phyloP scores from a whole-genome alignment of 2,113 vertebrate genomes.

The Mohoua ochrocephala region DNA sequence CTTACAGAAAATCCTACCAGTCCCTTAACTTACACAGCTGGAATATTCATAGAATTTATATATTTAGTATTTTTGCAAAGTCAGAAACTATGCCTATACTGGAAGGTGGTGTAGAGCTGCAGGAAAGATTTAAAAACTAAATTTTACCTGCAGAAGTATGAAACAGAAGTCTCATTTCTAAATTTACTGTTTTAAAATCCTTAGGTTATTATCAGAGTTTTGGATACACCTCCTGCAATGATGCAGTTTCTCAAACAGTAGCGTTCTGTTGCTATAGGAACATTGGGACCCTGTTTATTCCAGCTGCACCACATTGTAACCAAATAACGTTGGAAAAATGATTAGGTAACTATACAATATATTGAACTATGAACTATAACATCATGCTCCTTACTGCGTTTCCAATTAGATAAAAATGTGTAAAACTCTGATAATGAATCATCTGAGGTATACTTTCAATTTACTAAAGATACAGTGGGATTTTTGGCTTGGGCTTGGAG shows the following conservation, averaged over 20 bases:
- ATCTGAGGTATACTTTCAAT: background rate
- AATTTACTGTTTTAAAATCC: background rate
- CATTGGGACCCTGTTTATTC: background rate
- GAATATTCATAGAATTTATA: background rate
- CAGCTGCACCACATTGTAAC: background rate
- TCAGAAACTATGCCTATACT: background rate
- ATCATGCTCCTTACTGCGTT: background rate
- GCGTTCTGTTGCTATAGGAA: conserved; percentile 37
- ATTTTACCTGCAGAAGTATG: background rate
- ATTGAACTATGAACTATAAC: background rate
- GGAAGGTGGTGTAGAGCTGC: background rate
- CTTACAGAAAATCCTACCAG: background rate
- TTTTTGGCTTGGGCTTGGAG: background rate
- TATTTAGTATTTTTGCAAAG: background rate
- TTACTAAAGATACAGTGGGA: background rate
- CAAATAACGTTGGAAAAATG: background rate
- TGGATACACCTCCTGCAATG: background rate
- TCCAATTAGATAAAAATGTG: background rate
- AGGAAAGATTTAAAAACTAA: background rate
- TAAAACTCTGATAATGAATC: background rate
- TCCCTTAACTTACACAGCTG: background rate
- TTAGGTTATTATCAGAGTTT: background rate
- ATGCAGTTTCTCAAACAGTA: background rate
- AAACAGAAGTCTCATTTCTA: background rate
- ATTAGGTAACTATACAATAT: background rate